These are phyloP conservation scores for Chloroclystis v-ata DNA, from an alignment of 2,888 invertebrate species.

Conservation along the genomic window DNA sequence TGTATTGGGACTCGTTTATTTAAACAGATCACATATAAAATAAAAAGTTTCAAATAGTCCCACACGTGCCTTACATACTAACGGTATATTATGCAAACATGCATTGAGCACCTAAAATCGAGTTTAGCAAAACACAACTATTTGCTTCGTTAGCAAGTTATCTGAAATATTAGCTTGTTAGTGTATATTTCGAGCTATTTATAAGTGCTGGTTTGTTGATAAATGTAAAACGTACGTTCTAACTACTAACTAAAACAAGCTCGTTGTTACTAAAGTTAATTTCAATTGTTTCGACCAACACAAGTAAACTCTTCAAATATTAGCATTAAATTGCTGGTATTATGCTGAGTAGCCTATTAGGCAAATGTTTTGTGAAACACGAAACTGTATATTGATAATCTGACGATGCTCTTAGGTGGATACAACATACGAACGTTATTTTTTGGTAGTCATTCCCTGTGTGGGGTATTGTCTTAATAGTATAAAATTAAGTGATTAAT, in stretches of 20 bases:
- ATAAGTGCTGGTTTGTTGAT: slow-evolving; percentile 6
- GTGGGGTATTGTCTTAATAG: no score
- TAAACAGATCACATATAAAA: no score
- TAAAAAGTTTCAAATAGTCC: no score
- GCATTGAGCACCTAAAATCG: no score
- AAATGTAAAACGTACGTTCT: slow-evolving; percentile 11
- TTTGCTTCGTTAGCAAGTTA: background rate
- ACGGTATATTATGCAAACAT: no score
- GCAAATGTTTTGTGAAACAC: slow-evolving; percentile 2
- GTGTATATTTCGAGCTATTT: background rate
- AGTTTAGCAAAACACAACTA: background rate
- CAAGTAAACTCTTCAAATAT: slow-evolving; percentile 10
- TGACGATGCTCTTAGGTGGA: no score
- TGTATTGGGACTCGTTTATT: no score
- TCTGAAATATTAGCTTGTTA: background rate
- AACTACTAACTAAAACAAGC: slow-evolving; percentile 12
- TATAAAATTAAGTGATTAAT: no score
- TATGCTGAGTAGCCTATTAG: slow-evolving; percentile 9
- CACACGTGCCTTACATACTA: no score
- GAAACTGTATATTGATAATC: no score
- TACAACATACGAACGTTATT: no score
- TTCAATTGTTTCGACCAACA: slow-evolving; percentile 21
- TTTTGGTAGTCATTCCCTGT: no score
- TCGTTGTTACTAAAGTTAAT: slow-evolving; percentile 16
- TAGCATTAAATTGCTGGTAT: slow-evolving; percentile 2